Conservation (phyloP, 2,113 vertebrate species). For the Benitochromis conjunctus region DNA sequence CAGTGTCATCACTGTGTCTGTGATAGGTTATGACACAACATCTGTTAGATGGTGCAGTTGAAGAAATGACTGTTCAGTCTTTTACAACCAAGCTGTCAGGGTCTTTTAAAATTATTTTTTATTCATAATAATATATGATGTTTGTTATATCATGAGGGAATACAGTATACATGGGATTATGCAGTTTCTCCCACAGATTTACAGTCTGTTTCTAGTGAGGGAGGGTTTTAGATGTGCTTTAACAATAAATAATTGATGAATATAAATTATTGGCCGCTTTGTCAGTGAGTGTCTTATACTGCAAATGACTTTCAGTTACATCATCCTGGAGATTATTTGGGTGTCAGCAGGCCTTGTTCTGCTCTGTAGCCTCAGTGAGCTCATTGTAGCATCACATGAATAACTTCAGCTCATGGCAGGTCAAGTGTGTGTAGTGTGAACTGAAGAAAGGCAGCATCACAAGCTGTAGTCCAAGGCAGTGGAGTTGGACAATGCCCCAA, state of each 20-base stretch:
- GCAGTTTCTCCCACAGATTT: neutral
- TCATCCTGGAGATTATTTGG: neutral
- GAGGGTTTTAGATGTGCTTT: neutral
- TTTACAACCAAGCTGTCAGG: neutral
- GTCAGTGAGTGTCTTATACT: neutral
- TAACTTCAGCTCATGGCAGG: neutral
- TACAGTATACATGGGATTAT: neutral
- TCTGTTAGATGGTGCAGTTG: neutral
- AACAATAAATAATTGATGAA: neutral
- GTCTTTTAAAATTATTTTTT: fast-evolving
- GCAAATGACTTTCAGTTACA: neutral
- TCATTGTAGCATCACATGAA: neutral
- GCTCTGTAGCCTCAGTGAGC: neutral
- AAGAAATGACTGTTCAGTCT: neutral
- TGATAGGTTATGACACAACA: neutral
- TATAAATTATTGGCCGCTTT: neutral
- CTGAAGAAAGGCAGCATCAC: neutral
- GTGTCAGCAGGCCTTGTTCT: neutral
- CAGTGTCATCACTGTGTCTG: too few species aligned
- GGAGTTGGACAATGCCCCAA: neutral
- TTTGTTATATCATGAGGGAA: neutral
- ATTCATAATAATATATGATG: neutral
- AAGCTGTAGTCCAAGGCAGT: neutral
- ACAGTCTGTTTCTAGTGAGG: neutral
- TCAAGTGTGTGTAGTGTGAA: neutral